These are phyloP conservation scores for Hyles vespertilio DNA, from an alignment of 1,140 invertebrate species.

Conservation along the genomic window DNA sequence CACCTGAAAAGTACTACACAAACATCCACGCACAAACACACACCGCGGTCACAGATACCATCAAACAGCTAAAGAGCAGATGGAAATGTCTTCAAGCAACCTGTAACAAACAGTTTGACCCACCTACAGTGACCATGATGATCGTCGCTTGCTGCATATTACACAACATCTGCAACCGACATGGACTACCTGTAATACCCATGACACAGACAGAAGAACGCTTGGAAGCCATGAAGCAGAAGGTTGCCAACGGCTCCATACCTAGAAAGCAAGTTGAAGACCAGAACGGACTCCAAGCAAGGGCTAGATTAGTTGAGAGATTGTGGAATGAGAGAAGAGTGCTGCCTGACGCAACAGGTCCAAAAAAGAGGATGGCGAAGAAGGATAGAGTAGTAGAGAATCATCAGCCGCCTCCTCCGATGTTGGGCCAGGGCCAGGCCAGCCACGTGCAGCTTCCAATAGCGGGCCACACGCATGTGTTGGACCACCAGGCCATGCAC, in stretches of 20 bases:
- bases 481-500: constrained; percentile 21
- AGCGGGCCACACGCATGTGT: constrained; percentile 4
- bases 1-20: constrained; percentile 60
- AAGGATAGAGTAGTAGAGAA: constrained; percentile 43
- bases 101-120: constrained; percentile 60
- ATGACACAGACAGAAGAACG: constrained; percentile 58
- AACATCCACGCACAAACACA: constrained; percentile 48
- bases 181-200: constrained; percentile 31
- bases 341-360: constrained; percentile 28
- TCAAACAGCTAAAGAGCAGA: constrained; percentile 57
- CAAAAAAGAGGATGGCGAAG: constrained; percentile 48
- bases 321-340: constrained; percentile 54
- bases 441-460: not conserved
- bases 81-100: constrained; percentile 63
- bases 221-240: constrained; percentile 61
- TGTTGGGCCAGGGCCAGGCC: constrained; percentile 17
- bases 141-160: constrained; percentile 56
- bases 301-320: constrained; percentile 39
- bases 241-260: constrained; percentile 50
- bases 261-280: constrained; percentile 49
- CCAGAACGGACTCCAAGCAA: constrained; percentile 33
- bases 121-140: constrained; percentile 43
- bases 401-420: constrained; percentile 18
- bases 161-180: constrained; percentile 51
- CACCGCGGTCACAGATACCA: constrained; percentile 37